Evolutionary conservation across 1,140 invertebrate species (phyloP).

Genomic region (Tachypleus tridentatus): DNA sequence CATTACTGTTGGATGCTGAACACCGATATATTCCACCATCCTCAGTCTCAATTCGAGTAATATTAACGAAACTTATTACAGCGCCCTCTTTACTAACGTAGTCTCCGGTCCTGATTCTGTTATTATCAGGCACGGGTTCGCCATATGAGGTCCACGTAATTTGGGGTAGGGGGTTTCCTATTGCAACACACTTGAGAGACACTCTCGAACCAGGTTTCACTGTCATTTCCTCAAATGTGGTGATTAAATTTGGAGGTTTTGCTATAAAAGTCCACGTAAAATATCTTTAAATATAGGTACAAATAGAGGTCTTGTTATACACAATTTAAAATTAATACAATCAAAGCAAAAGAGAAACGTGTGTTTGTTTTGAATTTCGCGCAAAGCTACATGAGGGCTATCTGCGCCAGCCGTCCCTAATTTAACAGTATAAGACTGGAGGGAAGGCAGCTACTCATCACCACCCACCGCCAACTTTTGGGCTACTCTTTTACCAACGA

Average conservation of each 20-base stretch:
- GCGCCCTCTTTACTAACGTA: conserved; percentile 35
- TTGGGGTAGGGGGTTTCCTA: conserved; percentile 83
- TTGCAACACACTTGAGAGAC: conserved; percentile 65
- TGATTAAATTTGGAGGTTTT: conserved; percentile 57
- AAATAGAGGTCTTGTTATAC: too few relatives aligned
- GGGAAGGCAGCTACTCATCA: too few relatives aligned
- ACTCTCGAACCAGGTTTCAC: conserved; percentile 72
- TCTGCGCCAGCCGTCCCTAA: too few relatives aligned
- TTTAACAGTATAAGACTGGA: too few relatives aligned
- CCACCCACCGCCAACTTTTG: too few relatives aligned
- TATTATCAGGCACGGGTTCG: conserved; percentile 17
- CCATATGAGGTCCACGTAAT: conserved; percentile 87
- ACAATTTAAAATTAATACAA: too few relatives aligned
- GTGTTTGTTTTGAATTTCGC: too few relatives aligned
- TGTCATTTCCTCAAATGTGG: conserved; percentile 72
- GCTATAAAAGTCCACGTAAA: conserved; percentile 27
- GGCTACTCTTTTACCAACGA: too few relatives aligned
- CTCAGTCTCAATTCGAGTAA: conserved; percentile 40
- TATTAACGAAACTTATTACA: conserved; percentile 76
- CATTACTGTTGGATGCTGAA: conserved; percentile 31
- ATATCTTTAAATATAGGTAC: too few relatives aligned
- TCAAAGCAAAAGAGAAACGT: too few relatives aligned
- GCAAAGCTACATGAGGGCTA: too few relatives aligned
- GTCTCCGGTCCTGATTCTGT: conserved; percentile 21
- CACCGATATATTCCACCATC: conserved; percentile 36